A percentile compares a stretch with the other conserved stretches of the same genome.
Conservation (phyloP, 37 sponge, comb jelly and placozoan genomes). For the Petrosia ficiformis region DNA sequence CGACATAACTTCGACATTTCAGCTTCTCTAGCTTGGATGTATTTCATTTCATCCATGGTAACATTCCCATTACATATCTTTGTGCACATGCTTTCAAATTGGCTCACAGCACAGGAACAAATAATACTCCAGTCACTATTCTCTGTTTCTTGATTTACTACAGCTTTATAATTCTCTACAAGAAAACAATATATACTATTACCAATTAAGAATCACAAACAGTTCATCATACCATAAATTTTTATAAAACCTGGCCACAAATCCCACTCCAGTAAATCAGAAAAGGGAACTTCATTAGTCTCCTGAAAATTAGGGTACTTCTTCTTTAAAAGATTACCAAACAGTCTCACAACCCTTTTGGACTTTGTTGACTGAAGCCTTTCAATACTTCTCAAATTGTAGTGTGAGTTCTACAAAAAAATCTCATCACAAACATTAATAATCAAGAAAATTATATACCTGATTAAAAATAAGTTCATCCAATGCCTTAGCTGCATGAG, state of each 20-base stretch:
- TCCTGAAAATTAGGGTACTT: constrained; percentile 2
- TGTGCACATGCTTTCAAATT: constrained; percentile 5
- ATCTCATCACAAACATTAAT: not conserved
- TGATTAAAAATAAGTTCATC: not conserved
- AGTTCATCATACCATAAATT: not conserved
- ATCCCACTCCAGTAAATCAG: constrained; percentile 16
- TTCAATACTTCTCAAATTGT: not conserved
- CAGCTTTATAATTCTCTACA: not conserved
- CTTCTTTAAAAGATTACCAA: constrained; percentile 6
- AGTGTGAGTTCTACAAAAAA: not conserved
- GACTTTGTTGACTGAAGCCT: not conserved
- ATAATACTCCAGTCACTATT: constrained; percentile 6
- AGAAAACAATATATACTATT: not conserved
- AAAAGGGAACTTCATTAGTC: not conserved
- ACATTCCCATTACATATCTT: constrained; percentile 16
- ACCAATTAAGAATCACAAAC: not conserved
- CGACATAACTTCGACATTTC: constrained; percentile 33
- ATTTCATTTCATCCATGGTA: constrained; percentile 19
- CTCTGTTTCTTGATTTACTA: constrained; percentile 7
- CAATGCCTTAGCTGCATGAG: not conserved
- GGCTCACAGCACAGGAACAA: constrained; percentile 21
- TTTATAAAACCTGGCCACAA: constrained; percentile 9
- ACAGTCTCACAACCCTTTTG: not conserved
- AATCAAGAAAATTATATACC: not conserved
- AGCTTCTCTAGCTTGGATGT: not conserved